phyloP scores from a whole-genome alignment of 23 tunicate species.

The Botrylloides violaceus region DNA sequence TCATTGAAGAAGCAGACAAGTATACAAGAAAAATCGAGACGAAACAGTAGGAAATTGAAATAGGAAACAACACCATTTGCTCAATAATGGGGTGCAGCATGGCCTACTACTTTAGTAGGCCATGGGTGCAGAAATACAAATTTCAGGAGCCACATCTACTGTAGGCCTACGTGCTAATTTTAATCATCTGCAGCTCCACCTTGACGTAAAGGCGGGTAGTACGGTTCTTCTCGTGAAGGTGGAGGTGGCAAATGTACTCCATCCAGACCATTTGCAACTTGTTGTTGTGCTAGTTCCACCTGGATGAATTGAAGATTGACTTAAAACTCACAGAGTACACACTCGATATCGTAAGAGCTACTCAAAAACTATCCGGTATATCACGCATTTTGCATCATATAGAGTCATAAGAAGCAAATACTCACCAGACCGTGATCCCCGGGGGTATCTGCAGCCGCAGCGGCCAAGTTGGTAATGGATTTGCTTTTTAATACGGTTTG shows the following conservation, averaged over 20 bases:
- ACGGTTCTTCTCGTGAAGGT: slow-evolving; percentile 23
- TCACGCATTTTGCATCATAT: neutral
- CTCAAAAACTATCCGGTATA: no score
- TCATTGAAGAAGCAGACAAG: no score
- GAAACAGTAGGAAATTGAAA: no score
- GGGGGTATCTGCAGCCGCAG: slow-evolving; percentile 95
- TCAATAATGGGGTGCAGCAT: no score
- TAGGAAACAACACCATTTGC: no score
- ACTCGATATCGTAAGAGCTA: no score
- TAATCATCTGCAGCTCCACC: slow-evolving; percentile 6
- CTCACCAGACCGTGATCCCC: slow-evolving; percentile 69
- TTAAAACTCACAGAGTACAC: no score
- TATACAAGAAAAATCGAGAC: no score
- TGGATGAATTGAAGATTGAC: neutral
- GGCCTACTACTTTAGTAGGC: no score
- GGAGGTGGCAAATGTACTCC: slow-evolving; percentile 25
- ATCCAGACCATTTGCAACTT: slow-evolving; percentile 18
- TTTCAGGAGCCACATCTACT: no score
- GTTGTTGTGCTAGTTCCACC: slow-evolving; percentile 26
- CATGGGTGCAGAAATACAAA: no score
- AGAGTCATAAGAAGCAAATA: neutral
- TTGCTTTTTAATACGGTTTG: slow-evolving; percentile 88
- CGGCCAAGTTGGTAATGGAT: slow-evolving; percentile 81
- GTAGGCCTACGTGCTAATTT: no score
- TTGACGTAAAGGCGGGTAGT: slow-evolving; percentile 9